Conservation (phyloP, 2,888 invertebrate genomes). For the Calameuta pallipes region DNA sequence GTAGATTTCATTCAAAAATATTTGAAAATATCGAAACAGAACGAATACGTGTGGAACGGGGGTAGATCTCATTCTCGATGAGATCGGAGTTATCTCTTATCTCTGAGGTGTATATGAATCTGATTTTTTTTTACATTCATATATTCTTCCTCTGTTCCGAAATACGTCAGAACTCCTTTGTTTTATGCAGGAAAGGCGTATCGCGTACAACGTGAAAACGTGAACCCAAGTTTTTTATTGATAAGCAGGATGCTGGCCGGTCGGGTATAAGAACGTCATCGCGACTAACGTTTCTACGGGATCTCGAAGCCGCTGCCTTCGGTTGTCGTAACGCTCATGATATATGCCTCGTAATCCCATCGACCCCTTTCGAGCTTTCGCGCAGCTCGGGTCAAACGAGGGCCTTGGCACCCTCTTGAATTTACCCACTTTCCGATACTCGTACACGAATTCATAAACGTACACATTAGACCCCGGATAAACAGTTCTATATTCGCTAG, state of each 20-base stretch:
- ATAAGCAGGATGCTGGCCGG: background rate
- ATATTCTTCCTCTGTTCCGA: background rate
- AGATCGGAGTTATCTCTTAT: background rate
- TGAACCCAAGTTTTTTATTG: background rate
- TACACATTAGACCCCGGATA: background rate
- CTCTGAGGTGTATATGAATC: background rate
- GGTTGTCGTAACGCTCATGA: conserved; percentile 1
- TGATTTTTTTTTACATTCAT: background rate
- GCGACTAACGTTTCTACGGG: background rate
- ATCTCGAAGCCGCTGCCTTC: background rate
- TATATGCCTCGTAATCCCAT: conserved; percentile 6
- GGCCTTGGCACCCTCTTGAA: background rate
- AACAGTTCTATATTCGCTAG: background rate
- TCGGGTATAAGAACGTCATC: background rate
- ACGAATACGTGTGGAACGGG: background rate
- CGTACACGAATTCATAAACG: background rate
- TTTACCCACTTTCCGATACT: background rate
- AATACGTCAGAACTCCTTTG: background rate
- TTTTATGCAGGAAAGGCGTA: background rate
- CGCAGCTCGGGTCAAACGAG: background rate
- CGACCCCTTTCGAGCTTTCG: background rate
- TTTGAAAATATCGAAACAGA: background rate
- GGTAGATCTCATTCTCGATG: background rate
- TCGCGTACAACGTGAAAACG: background rate
- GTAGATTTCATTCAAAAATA: background rate